phyloP scores from a whole-genome alignment of 2,113 vertebrate species.

The Leucosticte australis region DNA sequence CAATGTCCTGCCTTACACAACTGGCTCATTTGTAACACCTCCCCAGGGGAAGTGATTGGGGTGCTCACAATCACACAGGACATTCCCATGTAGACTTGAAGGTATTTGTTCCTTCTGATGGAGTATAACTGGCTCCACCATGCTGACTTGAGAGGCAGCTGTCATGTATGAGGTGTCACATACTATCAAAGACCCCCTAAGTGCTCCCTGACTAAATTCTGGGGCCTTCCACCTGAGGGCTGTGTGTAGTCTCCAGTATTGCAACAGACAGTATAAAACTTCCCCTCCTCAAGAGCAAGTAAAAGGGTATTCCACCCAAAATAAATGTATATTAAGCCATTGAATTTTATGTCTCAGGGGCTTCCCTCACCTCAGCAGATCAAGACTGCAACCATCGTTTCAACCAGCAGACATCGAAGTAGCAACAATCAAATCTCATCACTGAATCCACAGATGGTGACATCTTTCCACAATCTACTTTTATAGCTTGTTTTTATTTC shows the following conservation, averaged over 20 bases:
- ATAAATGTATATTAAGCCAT: not conserved
- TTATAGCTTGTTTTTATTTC: not conserved
- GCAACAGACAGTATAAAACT: not conserved
- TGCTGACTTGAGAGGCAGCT: not conserved
- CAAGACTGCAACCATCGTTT: fast-evolving
- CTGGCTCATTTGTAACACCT: not conserved
- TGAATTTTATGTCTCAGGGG: not conserved
- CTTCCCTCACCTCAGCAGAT: not conserved
- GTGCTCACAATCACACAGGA: not conserved
- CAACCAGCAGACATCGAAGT: fast-evolving
- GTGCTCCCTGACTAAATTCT: not conserved
- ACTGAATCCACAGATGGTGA: not conserved
- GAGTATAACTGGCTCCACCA: not conserved
- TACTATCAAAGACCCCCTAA: not conserved
- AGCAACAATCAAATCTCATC: not conserved
- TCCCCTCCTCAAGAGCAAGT: too few relatives aligned
- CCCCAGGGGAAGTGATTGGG: not conserved
- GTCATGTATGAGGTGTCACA: not conserved
- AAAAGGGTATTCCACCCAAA: not conserved
- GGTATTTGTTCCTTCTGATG: not conserved
- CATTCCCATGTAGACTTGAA: not conserved
- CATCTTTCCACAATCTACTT: not conserved
- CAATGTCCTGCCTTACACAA: not conserved
- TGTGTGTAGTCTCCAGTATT: too few relatives aligned
- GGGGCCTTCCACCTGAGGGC: not conserved